phyloP scores from a whole-genome alignment of 2,797 vertebrate genomes.

The Simalia tracyae region DNA sequence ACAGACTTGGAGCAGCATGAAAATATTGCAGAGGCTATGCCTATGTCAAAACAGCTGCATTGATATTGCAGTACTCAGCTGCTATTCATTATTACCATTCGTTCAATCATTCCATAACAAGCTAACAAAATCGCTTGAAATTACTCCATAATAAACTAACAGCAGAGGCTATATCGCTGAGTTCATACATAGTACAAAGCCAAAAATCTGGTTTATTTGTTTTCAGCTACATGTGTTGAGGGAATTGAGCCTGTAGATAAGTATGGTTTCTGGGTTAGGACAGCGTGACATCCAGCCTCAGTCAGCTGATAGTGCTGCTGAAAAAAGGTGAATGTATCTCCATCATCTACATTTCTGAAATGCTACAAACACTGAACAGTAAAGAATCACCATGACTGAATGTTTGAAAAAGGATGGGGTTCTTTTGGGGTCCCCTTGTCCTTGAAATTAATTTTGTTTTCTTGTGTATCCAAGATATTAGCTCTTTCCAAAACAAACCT shows the following conservation, averaged over 20 bases:
- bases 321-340: neutral
- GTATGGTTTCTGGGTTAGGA: neutral
- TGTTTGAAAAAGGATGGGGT: neutral
- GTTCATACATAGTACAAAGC: neutral
- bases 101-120: neutral
- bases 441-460: neutral
- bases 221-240: neutral
- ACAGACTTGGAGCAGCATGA: neutral
- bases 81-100: neutral
- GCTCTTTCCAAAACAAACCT: neutral
- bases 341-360: neutral
- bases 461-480: conserved; percentile 31
- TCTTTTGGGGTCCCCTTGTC: neutral
- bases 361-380: neutral
- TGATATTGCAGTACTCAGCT: neutral
- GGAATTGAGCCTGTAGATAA: neutral
- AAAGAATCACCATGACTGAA: neutral
- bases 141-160: neutral
- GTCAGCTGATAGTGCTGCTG: neutral
- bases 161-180: neutral
- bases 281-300: neutral
- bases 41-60: neutral
- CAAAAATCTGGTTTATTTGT: neutral
- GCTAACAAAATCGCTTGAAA: neutral
- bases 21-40: neutral